phyloP scores from a whole-genome alignment of 2,797 vertebrate genomes.

The Tangara arthus region DNA sequence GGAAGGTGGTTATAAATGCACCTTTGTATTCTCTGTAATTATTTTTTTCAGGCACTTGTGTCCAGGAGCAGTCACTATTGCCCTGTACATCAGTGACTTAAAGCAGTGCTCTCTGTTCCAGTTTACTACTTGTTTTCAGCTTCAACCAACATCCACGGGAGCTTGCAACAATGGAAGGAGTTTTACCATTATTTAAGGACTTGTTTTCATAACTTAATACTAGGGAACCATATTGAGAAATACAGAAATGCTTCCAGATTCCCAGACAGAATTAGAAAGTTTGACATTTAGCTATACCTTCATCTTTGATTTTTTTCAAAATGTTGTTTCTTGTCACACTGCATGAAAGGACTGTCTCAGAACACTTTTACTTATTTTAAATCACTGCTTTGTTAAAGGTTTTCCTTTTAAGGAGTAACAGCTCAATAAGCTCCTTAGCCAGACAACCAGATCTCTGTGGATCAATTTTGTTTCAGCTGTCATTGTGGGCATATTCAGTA shows the following conservation, averaged over 20 bases:
- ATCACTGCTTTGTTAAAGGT: neutral
- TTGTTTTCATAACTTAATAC: neutral
- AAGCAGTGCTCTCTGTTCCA: neutral
- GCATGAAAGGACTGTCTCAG: neutral
- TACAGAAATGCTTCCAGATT: neutral
- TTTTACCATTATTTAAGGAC: neutral
- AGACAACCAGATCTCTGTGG: neutral
- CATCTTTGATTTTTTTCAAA: neutral
- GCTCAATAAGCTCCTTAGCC: neutral
- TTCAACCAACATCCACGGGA: neutral
- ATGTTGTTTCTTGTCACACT: neutral
- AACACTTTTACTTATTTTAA: neutral
- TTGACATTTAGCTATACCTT: neutral
- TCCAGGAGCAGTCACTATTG: neutral
- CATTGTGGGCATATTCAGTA: neutral
- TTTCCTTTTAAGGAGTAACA: slow-evolving; percentile 13
- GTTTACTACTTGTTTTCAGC: neutral
- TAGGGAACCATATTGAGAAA: neutral
- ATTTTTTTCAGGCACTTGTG: neutral
- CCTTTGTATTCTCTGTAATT: neutral
- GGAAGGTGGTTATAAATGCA: neutral
- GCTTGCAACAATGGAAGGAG: neutral
- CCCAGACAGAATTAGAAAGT: neutral
- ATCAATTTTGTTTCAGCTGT: neutral
- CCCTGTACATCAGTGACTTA: neutral